phyloP scores from a whole-genome alignment of 2,888 invertebrate genomes.

The Ashinkailepas kermadecensis region DNA sequence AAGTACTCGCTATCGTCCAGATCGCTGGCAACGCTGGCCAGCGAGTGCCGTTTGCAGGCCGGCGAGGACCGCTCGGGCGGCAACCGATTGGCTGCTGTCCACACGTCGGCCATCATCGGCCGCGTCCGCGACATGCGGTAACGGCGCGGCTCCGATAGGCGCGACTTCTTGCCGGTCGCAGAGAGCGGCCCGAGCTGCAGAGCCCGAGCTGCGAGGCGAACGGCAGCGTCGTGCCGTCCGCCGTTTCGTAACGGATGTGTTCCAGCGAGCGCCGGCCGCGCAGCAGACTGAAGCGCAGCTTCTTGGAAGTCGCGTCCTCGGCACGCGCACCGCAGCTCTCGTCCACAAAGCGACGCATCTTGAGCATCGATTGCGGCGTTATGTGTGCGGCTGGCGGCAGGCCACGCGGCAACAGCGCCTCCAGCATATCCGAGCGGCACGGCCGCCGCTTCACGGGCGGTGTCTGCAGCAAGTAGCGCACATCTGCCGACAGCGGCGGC shows the following conservation, averaged over 20 bases:
- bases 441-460: neutral
- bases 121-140: neutral
- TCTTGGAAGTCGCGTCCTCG: conserved; percentile 3
- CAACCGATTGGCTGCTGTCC: neutral
- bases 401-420: neutral
- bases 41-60: neutral
- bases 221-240: neutral
- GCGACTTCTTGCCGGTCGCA: neutral
- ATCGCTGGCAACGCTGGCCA: neutral
- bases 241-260: neutral
- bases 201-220: too few species aligned
- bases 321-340: neutral
- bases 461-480: neutral
- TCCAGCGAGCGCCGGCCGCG: conserved; percentile 11
- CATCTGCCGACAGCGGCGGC: neutral
- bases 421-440: neutral
- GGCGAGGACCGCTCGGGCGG: neutral
- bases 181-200: neutral
- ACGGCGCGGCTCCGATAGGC: neutral
- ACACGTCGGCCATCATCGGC: neutral
- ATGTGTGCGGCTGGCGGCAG: neutral
- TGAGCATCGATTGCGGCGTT: conserved; percentile 25
- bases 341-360: conserved; percentile 17
- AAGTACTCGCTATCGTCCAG: neutral
- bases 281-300: conserved; percentile 2